phyloP scores from a whole-genome alignment of 1,140 invertebrate species.

The Neomicropteryx cornuta region DNA sequence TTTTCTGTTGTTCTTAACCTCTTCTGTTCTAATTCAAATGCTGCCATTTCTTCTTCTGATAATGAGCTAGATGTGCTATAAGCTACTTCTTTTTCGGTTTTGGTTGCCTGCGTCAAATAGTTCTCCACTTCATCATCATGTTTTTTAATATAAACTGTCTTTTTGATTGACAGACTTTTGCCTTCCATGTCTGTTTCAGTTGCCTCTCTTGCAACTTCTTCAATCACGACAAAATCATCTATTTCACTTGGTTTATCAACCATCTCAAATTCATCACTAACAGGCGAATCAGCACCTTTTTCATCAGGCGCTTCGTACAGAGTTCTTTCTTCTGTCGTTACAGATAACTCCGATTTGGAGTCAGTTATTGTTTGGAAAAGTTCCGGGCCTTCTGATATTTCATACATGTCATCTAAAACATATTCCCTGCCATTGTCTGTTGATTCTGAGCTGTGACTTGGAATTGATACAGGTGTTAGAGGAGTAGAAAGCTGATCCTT shows the following conservation, averaged over 20 bases:
- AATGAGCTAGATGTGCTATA: conserved; percentile 43
- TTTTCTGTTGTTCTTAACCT: conserved; percentile 39
- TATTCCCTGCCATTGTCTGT: conserved; percentile 53
- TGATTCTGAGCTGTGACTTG: conserved; percentile 50
- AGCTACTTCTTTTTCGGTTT: conserved; percentile 43
- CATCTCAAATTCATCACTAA: conserved; percentile 82
- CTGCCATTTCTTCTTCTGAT: conserved; percentile 49
- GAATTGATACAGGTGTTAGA: conserved; percentile 46
- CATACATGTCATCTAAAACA: conserved; percentile 43
- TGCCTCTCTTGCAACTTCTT: conserved; percentile 75
- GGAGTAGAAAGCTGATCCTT: conserved; percentile 39
- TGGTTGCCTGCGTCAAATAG: conserved; percentile 43
- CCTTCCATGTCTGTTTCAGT: conserved; percentile 69
- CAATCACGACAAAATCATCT: conserved; percentile 77
- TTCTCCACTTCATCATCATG: conserved; percentile 66
- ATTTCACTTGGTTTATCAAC: conserved; percentile 74
- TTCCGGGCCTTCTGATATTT: conserved; percentile 45
- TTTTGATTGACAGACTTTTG: conserved; percentile 60
- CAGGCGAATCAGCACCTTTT: conserved; percentile 63
- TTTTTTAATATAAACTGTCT: conserved; percentile 42
- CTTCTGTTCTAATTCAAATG: conserved; percentile 68
- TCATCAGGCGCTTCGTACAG: conserved; percentile 34
- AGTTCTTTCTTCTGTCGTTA: conserved; percentile 42
- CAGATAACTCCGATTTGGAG: conserved; percentile 38
- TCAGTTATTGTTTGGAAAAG: conserved; percentile 35